A percentile compares a stretch with the other conserved stretches of the same genome.
These are phyloP conservation scores for Limosa lapponica DNA, from an alignment of 2,797 vertebrate species.

Conservation along the genomic window DNA sequence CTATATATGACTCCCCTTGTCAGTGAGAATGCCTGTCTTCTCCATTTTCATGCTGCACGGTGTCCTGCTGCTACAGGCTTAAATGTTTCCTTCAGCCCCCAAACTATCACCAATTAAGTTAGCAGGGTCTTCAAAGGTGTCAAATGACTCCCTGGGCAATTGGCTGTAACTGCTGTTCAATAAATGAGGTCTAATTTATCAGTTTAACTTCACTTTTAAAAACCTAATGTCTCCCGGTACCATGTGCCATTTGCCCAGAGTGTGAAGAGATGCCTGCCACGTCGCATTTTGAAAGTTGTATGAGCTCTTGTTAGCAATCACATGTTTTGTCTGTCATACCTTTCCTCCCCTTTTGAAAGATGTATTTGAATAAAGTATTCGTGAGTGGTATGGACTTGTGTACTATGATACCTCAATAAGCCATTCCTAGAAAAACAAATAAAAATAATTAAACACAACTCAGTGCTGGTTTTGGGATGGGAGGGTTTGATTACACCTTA, in stretches of 20 bases:
- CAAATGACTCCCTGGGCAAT: constrained; percentile 89
- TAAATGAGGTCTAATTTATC: constrained; percentile 99
- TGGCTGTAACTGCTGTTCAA: constrained; percentile 92
- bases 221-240: constrained; percentile 81
- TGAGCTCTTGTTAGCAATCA: constrained; percentile 2
- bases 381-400: not conserved
- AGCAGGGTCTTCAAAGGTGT: constrained; percentile 87
- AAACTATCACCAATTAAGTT: constrained; percentile 95
- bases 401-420: not conserved
- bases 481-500: not conserved
- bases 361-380: constrained; percentile 55
- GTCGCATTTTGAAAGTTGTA: constrained; percentile 32
- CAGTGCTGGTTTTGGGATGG: not conserved
- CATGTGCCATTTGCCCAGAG: constrained; percentile 69
- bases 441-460: not conserved
- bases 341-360: constrained; percentile 29
- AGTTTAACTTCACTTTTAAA: constrained; percentile 93
- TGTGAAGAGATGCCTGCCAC: constrained; percentile 52
- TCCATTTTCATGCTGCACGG: constrained; percentile 89
- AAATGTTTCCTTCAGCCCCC: constrained; percentile 88
- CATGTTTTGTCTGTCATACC: not conserved
- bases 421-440: not conserved
- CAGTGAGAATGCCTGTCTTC: constrained; percentile 91
- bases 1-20: constrained; percentile 97
- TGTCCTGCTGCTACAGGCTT: constrained; percentile 84